These are phyloP conservation scores for Lamellibrachia satsuma DNA, from an alignment of 2,888 invertebrate genomes.

Conservation along the genomic window DNA sequence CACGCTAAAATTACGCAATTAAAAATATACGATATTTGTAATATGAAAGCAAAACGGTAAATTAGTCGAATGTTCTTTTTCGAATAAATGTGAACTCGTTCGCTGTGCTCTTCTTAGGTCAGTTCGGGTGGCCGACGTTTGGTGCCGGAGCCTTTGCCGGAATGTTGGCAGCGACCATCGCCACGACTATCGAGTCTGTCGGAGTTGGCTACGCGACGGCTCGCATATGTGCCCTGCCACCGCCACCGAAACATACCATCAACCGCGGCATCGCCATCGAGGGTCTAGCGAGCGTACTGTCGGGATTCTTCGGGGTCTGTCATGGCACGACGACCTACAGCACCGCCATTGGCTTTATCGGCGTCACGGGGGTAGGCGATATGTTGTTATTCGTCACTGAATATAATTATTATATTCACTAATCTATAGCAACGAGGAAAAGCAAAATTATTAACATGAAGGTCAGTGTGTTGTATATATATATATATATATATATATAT, in stretches of 20 bases:
- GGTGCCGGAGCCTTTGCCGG: conserved; percentile 25
- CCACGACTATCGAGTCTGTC: conserved; percentile 28
- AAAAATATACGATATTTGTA: no score
- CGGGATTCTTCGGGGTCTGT: conserved; percentile 84
- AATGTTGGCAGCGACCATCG: conserved; percentile 26
- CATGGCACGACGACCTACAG: conserved; percentile 87
- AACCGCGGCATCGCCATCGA: conserved; percentile 71
- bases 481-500: no score
- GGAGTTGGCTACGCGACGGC: conserved; percentile 29
- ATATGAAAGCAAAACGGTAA: no score
- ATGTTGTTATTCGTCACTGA: neutral
- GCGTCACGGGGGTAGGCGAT: conserved; percentile 76
- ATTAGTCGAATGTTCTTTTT: no score
- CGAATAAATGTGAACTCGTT: neutral
- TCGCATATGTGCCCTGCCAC: conserved; percentile 22
- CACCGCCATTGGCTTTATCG: conserved; percentile 86
- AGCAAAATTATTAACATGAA: no score
- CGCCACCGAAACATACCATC: conserved; percentile 32
- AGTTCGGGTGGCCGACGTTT: conserved; percentile 28
- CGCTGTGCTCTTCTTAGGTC: conserved; percentile 19
- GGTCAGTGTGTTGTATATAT: no score
- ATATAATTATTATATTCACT: no score
- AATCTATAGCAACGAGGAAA: no score
- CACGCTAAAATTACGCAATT: neutral
- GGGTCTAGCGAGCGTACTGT: conserved; percentile 80